phyloP scores from a whole-genome alignment of 2,113 vertebrate genomes.

The Phyllostomus hastatus region DNA sequence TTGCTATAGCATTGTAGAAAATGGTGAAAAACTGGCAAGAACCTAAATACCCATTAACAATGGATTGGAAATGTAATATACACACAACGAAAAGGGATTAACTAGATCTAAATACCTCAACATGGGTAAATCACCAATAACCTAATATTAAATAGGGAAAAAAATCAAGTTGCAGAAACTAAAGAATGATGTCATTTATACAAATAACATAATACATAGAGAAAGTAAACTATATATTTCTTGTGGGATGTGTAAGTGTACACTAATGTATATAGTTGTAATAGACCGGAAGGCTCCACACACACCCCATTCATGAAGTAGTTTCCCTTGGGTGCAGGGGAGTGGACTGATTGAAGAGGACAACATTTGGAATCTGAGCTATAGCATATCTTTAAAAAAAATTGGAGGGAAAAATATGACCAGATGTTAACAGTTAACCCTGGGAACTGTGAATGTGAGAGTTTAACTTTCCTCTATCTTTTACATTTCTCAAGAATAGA shows the following conservation, averaged over 20 bases:
- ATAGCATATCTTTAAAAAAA: neutral
- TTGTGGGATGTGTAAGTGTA: neutral
- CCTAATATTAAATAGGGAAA: neutral
- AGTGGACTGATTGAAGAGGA: neutral
- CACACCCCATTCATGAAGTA: neutral
- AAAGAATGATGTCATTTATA: neutral
- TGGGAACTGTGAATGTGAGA: constrained; percentile 4
- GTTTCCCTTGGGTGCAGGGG: neutral
- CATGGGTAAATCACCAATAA: neutral
- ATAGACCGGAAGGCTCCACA: neutral
- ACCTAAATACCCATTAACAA: neutral
- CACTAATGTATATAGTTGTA: neutral
- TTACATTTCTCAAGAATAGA: constrained; percentile 33
- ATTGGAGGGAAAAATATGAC: neutral
- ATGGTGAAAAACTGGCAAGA: neutral
- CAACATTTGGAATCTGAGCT: constrained; percentile 16
- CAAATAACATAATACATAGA: constrained; percentile 10
- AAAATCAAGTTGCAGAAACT: neutral
- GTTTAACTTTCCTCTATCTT: constrained; percentile 25
- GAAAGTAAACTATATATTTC: neutral
- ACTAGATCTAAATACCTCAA: neutral
- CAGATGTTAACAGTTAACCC: constrained; percentile 22
- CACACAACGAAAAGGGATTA: neutral
- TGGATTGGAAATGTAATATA: neutral
- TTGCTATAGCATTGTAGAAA: neutral